phyloP scores from a whole-genome alignment of 2,888 invertebrate species.

The Craniophora ligustri region DNA sequence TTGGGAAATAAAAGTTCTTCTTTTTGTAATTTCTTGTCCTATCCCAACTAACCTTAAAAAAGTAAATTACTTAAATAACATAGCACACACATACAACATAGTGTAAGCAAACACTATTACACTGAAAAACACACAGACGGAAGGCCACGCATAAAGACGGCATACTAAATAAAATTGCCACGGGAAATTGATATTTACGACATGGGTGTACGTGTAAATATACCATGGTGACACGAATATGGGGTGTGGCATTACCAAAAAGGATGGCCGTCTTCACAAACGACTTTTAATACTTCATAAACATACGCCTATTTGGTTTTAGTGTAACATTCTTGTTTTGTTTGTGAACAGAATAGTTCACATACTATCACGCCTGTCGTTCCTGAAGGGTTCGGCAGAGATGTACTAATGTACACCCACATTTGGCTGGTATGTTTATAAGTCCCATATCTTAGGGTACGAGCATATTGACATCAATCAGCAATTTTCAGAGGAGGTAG shows the following conservation, averaged over 20 bases:
- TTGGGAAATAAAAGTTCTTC: too few species aligned
- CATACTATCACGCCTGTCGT: too few species aligned
- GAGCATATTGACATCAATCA: too few species aligned
- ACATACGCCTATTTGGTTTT: not conserved
- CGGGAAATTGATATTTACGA: constrained; percentile 45
- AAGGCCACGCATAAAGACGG: not conserved
- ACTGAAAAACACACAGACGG: not conserved
- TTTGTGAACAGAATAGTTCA: not conserved
- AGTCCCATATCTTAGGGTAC: too few species aligned
- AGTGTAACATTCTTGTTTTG: not conserved
- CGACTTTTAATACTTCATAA: constrained; percentile 7
- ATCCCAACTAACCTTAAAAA: not conserved
- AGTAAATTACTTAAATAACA: not conserved
- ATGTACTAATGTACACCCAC: too few species aligned
- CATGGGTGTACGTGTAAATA: constrained; percentile 19
- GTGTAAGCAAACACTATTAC: not conserved
- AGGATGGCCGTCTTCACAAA: constrained; percentile 21
- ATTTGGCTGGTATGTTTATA: too few species aligned
- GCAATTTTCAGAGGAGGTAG: too few species aligned
- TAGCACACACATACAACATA: not conserved
- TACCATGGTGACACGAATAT: constrained; percentile 18
- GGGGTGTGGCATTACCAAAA: constrained; percentile 19
- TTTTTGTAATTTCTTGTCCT: too few species aligned
- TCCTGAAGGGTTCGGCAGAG: too few species aligned
- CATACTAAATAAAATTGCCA: constrained; percentile 15